Base-by-base conservation (phyloP, 2,888 invertebrate species). In the Caenorhabditis sulstoni region DNA sequence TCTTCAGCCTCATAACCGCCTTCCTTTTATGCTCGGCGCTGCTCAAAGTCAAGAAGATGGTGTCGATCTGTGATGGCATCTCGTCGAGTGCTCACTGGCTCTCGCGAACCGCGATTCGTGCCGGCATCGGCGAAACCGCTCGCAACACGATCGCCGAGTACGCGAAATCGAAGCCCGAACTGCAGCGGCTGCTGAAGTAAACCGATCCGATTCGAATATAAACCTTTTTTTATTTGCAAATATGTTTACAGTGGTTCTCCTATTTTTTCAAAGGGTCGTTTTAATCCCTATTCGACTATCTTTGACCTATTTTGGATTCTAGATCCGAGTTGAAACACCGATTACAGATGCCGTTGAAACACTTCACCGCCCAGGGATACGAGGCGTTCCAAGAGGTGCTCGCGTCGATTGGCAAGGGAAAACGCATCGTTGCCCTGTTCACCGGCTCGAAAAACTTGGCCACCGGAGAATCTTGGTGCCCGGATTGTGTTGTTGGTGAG, bases 391-490 rank as follows among this genome's bases (percentile, higher is more conserved):
- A 78, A 37, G 62, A 65, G 20, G 55, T 61, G 11, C 20, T 81
- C 35, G 41, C 41, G 23, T 23, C 61, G n/a, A 66, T 68, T 23
- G 82, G 68, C 20, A 71, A 53, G 14, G 79, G 67, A 9, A 66
- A 75, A 49, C 64, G 81, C n/a, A 65, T 79, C 29, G 68, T 85
- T 52, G 81, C 81, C 3, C 79, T 81, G 20, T 85, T 87, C 79
- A 84, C 83, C 50, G 87, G 87, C 23, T 68, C 77, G 44, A 79
- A 79, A 37, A 45, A n/a, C 4, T 61, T 75, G 22, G 66, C 64
- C 8, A 82, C 83, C 4, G 86, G 86, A 29, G 53, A 80, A 41
- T 85, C 83, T 57, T 87, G 87, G 87, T 87, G 87, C 53, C 86
- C 87, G 37, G 87, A 87, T 75, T 87, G 87, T 75, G 86, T 84